Base-by-base conservation (phyloP, 2,113 vertebrate species). In the Oriolus oriolus region DNA sequence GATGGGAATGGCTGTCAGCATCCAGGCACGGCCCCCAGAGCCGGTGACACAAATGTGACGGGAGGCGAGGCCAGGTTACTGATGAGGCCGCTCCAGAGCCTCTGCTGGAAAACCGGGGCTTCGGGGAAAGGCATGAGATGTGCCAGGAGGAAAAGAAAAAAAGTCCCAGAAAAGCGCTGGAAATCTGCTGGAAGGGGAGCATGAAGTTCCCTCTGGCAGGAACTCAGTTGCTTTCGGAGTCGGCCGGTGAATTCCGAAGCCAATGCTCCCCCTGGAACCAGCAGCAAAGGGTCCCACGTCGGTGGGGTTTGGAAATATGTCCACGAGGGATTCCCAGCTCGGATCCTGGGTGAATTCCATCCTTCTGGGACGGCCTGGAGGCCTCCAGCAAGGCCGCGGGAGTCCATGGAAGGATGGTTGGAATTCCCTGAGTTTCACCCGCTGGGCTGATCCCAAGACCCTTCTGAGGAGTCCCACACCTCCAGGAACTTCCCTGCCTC, bases 241-340 rank as follows among this genome's bases (percentile, higher is more conserved):
- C 39, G 6, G 31, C 24, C 1, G 1, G 27, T 9, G 59, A 33
- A 21, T 59, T 35, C 45, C 42, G 17, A 41, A 54, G 33, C 11
- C 22, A 44, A 17, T 0, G 13, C 23, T 33, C 4, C 31, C 8
- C 17, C 26, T 0, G 0, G 73, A 52, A 21, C 1, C 3, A 8
- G 3, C 26, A 37, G 47, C 60, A 18, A 6, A 49, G 52, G 19
- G 6, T 37, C 20, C 45, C 2, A 2, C 3, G 16, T 6, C 31
- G 4, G 9, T 10, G 6, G 41, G 22, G 10, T 35, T 90, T 9
- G 71, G 69, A 15, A 23, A 2, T 0, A 7, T 0, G 0, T 10
- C 17, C 42, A 2, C 0, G 1, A 59, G 37, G 37, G 13, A 63
- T 65, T 57, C 75, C 60, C 61, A 28, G 3, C 20, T 17, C 9